These are phyloP conservation scores for Bicyclus anynana DNA, from an alignment of 1,140 invertebrate species.

Conservation along the genomic window DNA sequence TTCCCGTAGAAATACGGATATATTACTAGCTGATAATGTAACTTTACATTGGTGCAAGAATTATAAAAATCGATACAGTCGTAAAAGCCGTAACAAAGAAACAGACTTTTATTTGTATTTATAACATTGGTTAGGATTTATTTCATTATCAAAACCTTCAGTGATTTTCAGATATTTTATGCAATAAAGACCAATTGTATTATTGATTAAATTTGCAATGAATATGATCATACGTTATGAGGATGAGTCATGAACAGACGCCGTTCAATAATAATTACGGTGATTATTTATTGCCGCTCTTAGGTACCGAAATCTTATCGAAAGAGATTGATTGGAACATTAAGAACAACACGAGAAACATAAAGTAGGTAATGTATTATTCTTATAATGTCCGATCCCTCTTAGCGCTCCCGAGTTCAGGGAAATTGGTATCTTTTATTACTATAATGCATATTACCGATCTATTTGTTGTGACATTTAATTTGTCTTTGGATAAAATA, in stretches of 20 bases:
- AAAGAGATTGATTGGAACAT: conserved; percentile 10
- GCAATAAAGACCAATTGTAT: no score
- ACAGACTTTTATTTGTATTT: no score
- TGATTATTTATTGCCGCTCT: conserved; percentile 24
- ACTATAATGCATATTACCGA: neutral
- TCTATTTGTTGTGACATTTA: no score
- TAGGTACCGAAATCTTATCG: conserved; percentile 19
- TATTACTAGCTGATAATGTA: no score
- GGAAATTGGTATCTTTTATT: neutral
- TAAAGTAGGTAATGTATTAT: neutral
- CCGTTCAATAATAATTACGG: conserved; percentile 26
- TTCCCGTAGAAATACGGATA: no score
- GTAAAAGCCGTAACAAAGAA: no score
- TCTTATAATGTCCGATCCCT: neutral
- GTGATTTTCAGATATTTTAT: no score
- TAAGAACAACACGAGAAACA: neutral
- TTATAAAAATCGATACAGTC: no score
- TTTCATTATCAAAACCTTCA: no score
- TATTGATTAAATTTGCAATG: neutral
- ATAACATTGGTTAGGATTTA: no score
- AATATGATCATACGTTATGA: neutral
- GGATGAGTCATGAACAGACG: conserved; percentile 19
- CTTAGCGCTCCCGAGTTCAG: neutral
- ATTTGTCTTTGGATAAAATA: no score
- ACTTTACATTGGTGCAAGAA: no score